phyloP scores from a whole-genome alignment of 2,888 invertebrate genomes.

The Dynastes hyllus region DNA sequence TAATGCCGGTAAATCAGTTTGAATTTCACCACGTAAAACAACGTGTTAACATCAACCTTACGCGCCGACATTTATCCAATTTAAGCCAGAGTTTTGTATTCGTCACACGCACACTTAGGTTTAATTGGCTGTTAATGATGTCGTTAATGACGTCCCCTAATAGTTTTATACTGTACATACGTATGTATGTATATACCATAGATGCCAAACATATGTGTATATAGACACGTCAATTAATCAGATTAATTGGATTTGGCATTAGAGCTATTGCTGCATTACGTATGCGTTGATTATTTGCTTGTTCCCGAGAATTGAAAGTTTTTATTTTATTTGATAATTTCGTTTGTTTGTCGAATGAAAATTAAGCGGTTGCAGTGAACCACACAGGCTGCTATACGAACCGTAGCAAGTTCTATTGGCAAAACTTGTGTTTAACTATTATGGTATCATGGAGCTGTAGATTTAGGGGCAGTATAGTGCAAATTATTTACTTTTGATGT shows the following conservation, averaged over 20 bases:
- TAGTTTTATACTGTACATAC: constrained; percentile 18
- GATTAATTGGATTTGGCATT: constrained; percentile 31
- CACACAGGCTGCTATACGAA: too few relatives aligned
- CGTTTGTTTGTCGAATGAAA: not conserved
- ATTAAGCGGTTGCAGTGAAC: too few relatives aligned
- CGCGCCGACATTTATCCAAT: not conserved
- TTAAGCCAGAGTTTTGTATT: not conserved
- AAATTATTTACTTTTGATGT: too few relatives aligned
- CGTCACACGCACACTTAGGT: constrained; percentile 22
- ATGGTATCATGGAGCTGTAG: too few relatives aligned
- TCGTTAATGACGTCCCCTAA: constrained; percentile 23
- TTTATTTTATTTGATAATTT: not conserved
- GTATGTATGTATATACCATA: constrained; percentile 9
- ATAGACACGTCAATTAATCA: constrained; percentile 20
- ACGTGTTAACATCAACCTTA: constrained; percentile 18
- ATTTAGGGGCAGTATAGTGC: too few relatives aligned
- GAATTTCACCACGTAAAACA: constrained; percentile 7
- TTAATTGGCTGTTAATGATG: constrained; percentile 34
- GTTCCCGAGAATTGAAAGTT: not conserved
- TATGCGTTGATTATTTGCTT: constrained; percentile 9
- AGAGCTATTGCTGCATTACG: too few relatives aligned
- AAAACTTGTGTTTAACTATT: too few relatives aligned
- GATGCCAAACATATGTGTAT: not conserved
- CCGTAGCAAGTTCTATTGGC: too few relatives aligned
- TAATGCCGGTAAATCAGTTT: constrained; percentile 16